Evolutionary conservation across 2,888 invertebrate species (phyloP).

Genomic region (Strigamia crassipes): DNA sequence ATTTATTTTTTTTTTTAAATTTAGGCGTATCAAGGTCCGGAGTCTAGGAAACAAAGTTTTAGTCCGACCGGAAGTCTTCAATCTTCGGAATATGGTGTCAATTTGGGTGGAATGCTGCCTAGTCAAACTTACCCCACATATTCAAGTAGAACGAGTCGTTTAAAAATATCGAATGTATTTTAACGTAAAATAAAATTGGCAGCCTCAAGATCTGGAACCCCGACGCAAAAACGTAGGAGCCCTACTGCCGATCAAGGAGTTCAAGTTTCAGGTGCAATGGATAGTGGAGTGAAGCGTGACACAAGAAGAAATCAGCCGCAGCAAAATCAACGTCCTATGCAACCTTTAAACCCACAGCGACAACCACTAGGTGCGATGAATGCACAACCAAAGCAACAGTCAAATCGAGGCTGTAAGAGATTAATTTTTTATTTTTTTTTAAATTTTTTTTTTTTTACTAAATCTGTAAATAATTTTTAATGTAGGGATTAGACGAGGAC

Average conservation of each 20-base stretch:
- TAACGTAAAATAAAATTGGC: not conserved
- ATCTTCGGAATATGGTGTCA: not conserved
- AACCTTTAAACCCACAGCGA: not conserved
- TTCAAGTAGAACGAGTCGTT: not conserved
- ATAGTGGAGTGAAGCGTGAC: not conserved
- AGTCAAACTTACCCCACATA: not conserved
- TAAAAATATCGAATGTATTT: not conserved
- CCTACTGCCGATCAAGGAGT: constrained; percentile 84
- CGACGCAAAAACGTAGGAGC: constrained; percentile 69
- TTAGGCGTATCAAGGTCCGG: not conserved
- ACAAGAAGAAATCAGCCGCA: not conserved
- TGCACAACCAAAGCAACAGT: constrained; percentile 1
- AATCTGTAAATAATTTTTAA: not conserved
- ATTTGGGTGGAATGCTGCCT: not conserved
- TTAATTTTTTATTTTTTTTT: no score
- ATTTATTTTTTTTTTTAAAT: not conserved
- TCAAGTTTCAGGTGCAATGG: constrained; percentile 63
- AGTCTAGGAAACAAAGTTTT: not conserved
- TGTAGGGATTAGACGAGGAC: constrained; percentile 39
- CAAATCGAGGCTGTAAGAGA: constrained; percentile 5
- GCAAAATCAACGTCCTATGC: not conserved
- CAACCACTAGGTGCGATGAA: not conserved
- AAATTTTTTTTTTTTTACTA: not conserved
- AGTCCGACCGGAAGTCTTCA: not conserved
- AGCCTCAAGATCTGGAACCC: constrained; percentile 61